These are phyloP conservation scores for Coregonus ussuriensis DNA, from an alignment of 2,797 vertebrate genomes.

Conservation along the genomic window DNA sequence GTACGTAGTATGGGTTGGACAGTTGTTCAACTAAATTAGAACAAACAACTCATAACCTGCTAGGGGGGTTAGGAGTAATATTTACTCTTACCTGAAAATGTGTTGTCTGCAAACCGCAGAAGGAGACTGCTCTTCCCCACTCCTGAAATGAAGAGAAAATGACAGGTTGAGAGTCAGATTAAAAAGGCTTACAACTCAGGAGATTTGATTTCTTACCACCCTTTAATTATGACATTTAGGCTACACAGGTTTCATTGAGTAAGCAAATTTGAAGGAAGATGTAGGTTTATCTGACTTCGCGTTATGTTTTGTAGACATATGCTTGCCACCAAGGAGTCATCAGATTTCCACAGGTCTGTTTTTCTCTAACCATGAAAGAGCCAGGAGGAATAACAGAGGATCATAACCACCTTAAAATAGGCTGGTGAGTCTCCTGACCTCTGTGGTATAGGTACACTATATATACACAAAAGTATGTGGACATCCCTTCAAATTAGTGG, in stretches of 20 bases:
- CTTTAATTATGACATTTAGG: not conserved
- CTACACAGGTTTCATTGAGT: constrained; percentile 5
- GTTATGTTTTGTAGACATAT: constrained; percentile 13
- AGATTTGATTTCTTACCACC: not conserved
- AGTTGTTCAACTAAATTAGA: not conserved
- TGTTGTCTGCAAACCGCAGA: constrained; percentile 98
- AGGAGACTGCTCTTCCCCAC: constrained; percentile 99
- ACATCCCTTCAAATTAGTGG: too few species aligned
- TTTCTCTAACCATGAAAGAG: constrained; percentile 3
- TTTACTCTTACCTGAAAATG: constrained; percentile 91
- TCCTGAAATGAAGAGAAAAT: constrained; percentile 75
- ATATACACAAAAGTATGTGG: too few species aligned
- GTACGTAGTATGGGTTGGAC: not conserved
- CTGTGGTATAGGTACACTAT: not conserved
- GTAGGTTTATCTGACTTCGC: not conserved
- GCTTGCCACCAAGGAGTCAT: not conserved
- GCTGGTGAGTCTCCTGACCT: not conserved
- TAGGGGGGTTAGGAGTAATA: not conserved
- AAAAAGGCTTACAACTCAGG: not conserved
- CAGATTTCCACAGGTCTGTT: constrained; percentile 11
- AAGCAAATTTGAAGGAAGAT: not conserved
- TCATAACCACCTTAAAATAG: not conserved
- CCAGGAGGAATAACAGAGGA: not conserved
- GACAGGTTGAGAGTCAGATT: constrained; percentile 30
- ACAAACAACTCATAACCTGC: too few species aligned